Conservation (phyloP, 2,888 invertebrate species). For the Brachypterus glaber region DNA sequence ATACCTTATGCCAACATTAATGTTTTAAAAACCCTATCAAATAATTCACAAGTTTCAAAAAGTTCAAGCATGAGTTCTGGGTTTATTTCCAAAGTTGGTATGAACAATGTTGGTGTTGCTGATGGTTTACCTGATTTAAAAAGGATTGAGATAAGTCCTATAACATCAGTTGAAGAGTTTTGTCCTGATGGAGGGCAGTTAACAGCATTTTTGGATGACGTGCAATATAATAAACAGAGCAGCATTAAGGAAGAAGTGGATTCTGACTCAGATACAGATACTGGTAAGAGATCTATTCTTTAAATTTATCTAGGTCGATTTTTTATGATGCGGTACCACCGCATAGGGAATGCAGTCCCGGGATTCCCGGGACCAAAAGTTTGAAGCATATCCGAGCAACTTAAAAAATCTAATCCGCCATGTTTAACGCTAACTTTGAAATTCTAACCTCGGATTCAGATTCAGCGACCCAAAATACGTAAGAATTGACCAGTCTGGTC, state of each 20-base stretch:
- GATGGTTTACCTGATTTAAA: slow-evolving; percentile 33
- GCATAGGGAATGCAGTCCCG: too few species aligned
- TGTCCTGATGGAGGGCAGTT: slow-evolving; percentile 65
- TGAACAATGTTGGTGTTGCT: slow-evolving; percentile 35
- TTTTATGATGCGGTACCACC: too few species aligned
- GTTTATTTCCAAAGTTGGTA: slow-evolving; percentile 33
- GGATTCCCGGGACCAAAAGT: too few species aligned
- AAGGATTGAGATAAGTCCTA: slow-evolving; percentile 34
- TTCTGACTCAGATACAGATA: too few species aligned
- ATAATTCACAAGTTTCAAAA: slow-evolving; percentile 27
- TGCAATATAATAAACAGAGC: slow-evolving; percentile 37
- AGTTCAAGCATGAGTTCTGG: slow-evolving; percentile 35
- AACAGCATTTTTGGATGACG: slow-evolving; percentile 66
- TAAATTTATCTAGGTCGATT: too few species aligned
- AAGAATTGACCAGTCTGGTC: too few species aligned
- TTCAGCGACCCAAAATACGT: too few species aligned
- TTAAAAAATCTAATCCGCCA: too few species aligned
- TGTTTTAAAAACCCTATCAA: slow-evolving; percentile 16
- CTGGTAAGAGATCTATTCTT: too few species aligned
- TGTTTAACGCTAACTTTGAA: too few species aligned
- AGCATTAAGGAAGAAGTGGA: slow-evolving; percentile 36
- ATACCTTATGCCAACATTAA: slow-evolving; percentile 34
- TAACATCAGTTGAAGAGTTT: slow-evolving; percentile 58
- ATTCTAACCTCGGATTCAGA: too few species aligned
- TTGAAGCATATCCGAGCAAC: too few species aligned